Evolutionary conservation across 64 coral and sea anemone genomes (phyloP).

Genomic region (Montipora efflorescens): DNA sequence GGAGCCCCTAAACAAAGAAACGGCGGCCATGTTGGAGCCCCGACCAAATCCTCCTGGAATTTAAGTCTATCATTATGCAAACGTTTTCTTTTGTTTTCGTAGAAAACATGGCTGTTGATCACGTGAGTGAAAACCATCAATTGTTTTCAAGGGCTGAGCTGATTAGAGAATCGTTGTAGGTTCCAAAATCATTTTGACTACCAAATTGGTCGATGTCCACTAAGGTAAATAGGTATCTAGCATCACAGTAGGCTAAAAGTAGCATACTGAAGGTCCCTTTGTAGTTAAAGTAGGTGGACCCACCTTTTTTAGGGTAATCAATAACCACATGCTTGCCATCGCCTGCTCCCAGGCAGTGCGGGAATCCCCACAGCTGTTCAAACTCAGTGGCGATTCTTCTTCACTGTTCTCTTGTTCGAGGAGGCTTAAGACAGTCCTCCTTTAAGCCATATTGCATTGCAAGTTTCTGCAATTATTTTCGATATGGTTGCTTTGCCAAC

Average conservation of each 20-base stretch:
- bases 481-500: slow-evolving; percentile 58
- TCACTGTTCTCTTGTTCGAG: slow-evolving; percentile 13
- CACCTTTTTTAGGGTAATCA: background rate
- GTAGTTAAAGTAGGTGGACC: background rate
- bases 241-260: background rate
- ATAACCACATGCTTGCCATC: slow-evolving; percentile 24
- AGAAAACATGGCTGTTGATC: too few species aligned
- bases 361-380: slow-evolving; percentile 6
- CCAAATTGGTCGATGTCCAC: background rate
- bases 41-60: too few species aligned
- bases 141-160: slow-evolving; percentile 1
- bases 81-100: too few species aligned
- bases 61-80: too few species aligned
- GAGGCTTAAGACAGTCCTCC: background rate
- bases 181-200: background rate
- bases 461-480: slow-evolving; percentile 50
- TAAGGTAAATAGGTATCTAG: slow-evolving; percentile 2
- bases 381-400: background rate
- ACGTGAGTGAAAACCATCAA: too few species aligned
- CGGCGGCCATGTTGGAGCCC: too few species aligned
- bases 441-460: slow-evolving; percentile 45
- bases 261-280: background rate
- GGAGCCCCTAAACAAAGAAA: too few species aligned
- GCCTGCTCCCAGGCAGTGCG: slow-evolving; percentile 10
- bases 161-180: slow-evolving; percentile 6